Evolutionary conservation across 2,888 invertebrate genomes (phyloP), one percentile per base, ranked within the genome.

Genomic region (Leucophenga maculata): DNA sequence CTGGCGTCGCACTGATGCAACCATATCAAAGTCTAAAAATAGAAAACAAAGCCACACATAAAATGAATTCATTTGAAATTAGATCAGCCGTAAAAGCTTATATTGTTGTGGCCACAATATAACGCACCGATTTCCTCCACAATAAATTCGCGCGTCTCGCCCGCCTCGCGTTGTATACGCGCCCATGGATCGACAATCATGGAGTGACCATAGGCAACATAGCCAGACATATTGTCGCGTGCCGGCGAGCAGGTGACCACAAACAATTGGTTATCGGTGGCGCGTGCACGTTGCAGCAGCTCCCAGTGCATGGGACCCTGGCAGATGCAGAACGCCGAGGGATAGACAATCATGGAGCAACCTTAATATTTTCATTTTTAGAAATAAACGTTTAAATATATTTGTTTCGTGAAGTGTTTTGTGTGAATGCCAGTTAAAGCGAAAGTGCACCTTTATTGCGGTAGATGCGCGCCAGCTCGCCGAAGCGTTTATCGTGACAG

Each of bases 401-500:
- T 39, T 26, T 26, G 26, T n/a, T n/a, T n/a, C 9, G 39, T 60
- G 22, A 6, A 32, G n/a, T 6, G 54, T 39, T 20, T 11, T 11
- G n/a, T 22, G 18, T 31, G 31, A 14, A 46, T 59, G 31, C 32
- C 31, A 14, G 8, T 16, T 39, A 11, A 39, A 39, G 3, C 11
- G 8, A 39, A 39, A 11, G 39, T 8, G 77, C 74, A 91, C 91
- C 91, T 85, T 89, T 84, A 60, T 91, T 90, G 1, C 94, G 90
- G 89, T 94, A 94, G 14, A 94, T 79, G 72, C 93, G 92, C 0
- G 96, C 95, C 90, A 98, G 89, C 89, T 98, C 97, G 68, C 94
- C 92, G 89, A 98, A 99, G 57, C 98, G 90, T 69, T 98, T 90
- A 86, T 99, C 98, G 86, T 98, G 98, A 85, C 98, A 98, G 82